phyloP scores from a whole-genome alignment of 2,888 invertebrate genomes.

The Trilocha varians region DNA sequence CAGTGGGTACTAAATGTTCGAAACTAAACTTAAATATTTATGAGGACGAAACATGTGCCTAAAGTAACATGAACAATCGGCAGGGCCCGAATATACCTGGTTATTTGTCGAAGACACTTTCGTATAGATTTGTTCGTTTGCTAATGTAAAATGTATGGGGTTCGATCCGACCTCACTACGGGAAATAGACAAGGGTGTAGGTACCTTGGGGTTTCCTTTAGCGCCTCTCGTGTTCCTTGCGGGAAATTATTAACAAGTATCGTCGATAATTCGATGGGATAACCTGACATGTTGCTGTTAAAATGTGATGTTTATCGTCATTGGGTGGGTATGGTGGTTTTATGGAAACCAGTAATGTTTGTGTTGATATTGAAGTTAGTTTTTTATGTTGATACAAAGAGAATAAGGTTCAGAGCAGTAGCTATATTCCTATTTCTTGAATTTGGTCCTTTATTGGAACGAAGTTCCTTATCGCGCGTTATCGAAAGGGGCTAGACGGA shows the following conservation, averaged over 20 bases:
- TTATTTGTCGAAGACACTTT: constrained; percentile 6
- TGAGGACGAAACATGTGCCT: neutral
- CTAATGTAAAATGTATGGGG: constrained; percentile 39
- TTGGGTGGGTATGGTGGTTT: no score
- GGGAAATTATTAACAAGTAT: neutral
- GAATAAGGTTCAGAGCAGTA: no score
- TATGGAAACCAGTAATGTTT: no score
- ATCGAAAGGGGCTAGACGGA: no score
- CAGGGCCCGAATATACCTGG: constrained; percentile 4
- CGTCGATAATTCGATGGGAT: neutral
- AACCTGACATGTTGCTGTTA: neutral
- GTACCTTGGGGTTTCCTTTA: constrained; percentile 13
- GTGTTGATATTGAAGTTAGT: no score
- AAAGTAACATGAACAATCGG: constrained; percentile 6
- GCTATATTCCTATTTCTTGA: no score
- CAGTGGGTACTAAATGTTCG: neutral
- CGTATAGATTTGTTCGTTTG: constrained; percentile 25
- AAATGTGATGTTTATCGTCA: neutral
- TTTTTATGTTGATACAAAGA: no score
- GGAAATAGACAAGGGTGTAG: constrained; percentile 1
- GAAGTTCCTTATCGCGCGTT: no score
- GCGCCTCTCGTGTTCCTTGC: constrained; percentile 11
- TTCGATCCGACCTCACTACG: constrained; percentile 14
- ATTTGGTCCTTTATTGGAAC: no score
- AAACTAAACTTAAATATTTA: neutral